phyloP scores from a whole-genome alignment of 2,888 invertebrate genomes.

The Plusia festucae region DNA sequence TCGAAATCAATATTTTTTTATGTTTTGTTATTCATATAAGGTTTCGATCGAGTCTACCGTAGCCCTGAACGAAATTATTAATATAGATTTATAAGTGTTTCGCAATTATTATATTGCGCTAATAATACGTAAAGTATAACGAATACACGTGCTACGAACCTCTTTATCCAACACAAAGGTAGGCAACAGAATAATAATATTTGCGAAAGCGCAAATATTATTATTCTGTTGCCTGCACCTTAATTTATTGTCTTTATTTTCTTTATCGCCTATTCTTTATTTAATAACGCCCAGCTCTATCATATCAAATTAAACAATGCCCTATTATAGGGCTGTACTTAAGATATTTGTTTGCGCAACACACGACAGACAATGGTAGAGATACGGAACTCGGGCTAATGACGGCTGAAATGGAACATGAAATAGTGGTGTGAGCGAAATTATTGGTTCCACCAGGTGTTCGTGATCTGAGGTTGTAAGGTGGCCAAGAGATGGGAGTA shows the following conservation, averaged over 20 bases:
- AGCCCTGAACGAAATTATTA: too few relatives aligned
- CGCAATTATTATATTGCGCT: not conserved
- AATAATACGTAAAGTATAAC: not conserved
- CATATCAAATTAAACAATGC: not conserved
- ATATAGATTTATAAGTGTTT: too few relatives aligned
- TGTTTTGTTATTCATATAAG: too few relatives aligned
- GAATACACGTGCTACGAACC: not conserved
- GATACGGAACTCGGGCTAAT: constrained; percentile 69
- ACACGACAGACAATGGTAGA: constrained; percentile 40
- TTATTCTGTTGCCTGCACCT: not conserved
- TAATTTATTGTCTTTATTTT: not conserved
- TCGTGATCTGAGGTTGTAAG: constrained; percentile 64
- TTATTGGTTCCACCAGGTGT: constrained; percentile 74
- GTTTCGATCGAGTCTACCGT: too few relatives aligned
- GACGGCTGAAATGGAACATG: constrained; percentile 67
- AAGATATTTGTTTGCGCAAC: constrained; percentile 23
- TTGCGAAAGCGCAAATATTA: too few relatives aligned
- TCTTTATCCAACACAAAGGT: too few relatives aligned
- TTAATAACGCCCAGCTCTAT: not conserved
- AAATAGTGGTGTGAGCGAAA: constrained; percentile 70
- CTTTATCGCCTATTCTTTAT: not conserved
- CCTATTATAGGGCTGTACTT: not conserved
- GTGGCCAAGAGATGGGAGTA: constrained; percentile 34
- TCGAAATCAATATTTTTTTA: too few relatives aligned
- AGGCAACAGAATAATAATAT: too few relatives aligned